Evolutionary conservation across 2,113 vertebrate species (phyloP).

Genomic region (Daubentonia madagascariensis): DNA sequence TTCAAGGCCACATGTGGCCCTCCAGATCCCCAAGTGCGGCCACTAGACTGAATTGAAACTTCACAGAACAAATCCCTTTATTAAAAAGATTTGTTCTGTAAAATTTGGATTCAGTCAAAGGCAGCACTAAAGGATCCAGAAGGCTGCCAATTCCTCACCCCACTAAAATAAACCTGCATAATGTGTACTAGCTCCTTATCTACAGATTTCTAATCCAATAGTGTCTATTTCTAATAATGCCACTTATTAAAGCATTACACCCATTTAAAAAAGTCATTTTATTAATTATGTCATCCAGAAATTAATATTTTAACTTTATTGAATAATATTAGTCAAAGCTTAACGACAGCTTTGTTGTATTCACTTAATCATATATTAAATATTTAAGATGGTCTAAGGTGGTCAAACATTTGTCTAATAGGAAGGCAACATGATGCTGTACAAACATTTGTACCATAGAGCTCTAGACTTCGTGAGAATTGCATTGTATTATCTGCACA

Average conservation of each 20-base stretch:
- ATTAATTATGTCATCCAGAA: neutral
- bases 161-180: no score
- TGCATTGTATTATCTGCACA: neutral
- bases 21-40: neutral
- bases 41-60: no score
- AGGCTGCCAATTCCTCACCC: no score
- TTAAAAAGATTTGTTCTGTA: no score
- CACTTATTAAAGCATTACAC: neutral
- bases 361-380: neutral
- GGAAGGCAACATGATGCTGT: neutral
- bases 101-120: no score
- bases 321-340: neutral
- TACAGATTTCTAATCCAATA: neutral
- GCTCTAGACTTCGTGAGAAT: neutral
- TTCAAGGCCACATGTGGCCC: no score
- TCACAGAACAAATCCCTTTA: no score
- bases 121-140: no score
- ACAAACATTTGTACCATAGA: neutral
- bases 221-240: neutral
- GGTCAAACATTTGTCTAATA: neutral
- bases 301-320: neutral
- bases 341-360: neutral
- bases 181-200: no score
- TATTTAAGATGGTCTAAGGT: neutral
- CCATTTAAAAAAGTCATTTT: neutral